Evolutionary conservation across 2,113 vertebrate genomes (phyloP).

Genomic region (Notothenia coriiceps): DNA sequence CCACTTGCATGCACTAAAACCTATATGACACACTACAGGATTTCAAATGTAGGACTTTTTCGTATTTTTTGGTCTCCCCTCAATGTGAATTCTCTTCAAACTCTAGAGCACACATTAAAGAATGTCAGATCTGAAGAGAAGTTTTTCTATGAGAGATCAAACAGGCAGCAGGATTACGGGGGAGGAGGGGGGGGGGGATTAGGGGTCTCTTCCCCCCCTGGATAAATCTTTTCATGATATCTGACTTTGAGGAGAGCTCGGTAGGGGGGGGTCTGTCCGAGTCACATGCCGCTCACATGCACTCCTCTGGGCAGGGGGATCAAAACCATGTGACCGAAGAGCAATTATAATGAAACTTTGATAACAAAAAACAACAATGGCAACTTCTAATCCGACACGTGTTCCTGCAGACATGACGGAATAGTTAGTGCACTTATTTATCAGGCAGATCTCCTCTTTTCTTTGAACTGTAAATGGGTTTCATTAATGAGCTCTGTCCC

Average conservation of each 20-base stretch:
- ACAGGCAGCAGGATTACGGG: conserved; percentile 43
- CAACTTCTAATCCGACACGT: neutral
- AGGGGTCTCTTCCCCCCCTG: conserved; percentile 15
- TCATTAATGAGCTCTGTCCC: conserved; percentile 4
- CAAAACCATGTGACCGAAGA: conserved; percentile 59
- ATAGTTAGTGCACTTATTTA: neutral
- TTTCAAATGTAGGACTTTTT: no score
- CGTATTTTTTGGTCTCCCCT: neutral
- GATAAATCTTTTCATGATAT: conserved; percentile 29
- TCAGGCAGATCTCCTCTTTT: neutral
- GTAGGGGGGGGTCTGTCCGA: conserved; percentile 32
- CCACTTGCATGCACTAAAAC: no score
- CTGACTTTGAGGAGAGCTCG: conserved; percentile 63
- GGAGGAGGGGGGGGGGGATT: conserved; percentile 50
- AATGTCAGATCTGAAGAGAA: neutral
- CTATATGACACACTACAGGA: no score
- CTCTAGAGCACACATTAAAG: neutral
- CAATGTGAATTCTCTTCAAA: neutral
- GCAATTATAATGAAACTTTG: conserved; percentile 16
- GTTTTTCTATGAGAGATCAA: conserved; percentile 44
- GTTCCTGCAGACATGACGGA: neutral
- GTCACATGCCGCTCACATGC: conserved; percentile 79
- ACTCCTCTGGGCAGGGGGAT: conserved; percentile 37
- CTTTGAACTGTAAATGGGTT: neutral
- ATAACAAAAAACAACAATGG: no score